Conservation (phyloP, 2,888 invertebrate genomes). For the Lottia gigantea region DNA sequence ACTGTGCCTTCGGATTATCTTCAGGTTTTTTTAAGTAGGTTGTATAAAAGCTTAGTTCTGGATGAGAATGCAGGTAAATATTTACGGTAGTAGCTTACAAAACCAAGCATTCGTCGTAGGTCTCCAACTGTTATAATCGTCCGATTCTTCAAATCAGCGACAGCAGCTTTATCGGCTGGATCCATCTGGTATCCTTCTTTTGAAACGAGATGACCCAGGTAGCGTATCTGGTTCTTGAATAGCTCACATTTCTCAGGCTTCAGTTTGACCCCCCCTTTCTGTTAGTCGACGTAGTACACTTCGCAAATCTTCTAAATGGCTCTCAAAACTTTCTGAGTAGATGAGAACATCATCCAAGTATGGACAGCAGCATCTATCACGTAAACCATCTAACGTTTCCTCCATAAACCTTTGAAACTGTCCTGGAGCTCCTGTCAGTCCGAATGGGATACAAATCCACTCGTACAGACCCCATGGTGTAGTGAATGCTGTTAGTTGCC, state of each 20-base stretch:
- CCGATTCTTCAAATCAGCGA: constrained; percentile 19
- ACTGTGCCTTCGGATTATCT: not conserved
- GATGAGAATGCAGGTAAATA: constrained; percentile 26
- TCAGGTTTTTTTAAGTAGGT: constrained; percentile 12
- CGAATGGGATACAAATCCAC: constrained; percentile 30
- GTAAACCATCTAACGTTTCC: constrained; percentile 20
- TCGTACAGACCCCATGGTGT: constrained; percentile 29
- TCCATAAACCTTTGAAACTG: constrained; percentile 30
- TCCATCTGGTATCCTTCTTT: constrained; percentile 27
- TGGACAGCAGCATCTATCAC: constrained; percentile 20
- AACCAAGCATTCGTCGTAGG: constrained; percentile 25
- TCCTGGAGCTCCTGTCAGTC: constrained; percentile 26
- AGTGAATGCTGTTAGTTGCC: constrained; percentile 30
- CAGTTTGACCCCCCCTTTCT: constrained; percentile 31
- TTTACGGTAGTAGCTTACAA: constrained; percentile 27
- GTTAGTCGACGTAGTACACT: constrained; percentile 15
- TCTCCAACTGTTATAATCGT: constrained; percentile 23
- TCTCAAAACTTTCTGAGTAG: constrained; percentile 19
- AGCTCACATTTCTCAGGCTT: constrained; percentile 31
- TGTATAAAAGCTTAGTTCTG: constrained; percentile 22
- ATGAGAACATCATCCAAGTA: constrained; percentile 31
- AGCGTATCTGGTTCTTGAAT: constrained; percentile 28
- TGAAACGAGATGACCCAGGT: constrained; percentile 32
- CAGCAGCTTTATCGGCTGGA: constrained; percentile 24
- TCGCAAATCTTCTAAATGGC: constrained; percentile 19